Conservation (phyloP, 2,797 vertebrate genomes). For the Myoxocephalus aenaeus region DNA sequence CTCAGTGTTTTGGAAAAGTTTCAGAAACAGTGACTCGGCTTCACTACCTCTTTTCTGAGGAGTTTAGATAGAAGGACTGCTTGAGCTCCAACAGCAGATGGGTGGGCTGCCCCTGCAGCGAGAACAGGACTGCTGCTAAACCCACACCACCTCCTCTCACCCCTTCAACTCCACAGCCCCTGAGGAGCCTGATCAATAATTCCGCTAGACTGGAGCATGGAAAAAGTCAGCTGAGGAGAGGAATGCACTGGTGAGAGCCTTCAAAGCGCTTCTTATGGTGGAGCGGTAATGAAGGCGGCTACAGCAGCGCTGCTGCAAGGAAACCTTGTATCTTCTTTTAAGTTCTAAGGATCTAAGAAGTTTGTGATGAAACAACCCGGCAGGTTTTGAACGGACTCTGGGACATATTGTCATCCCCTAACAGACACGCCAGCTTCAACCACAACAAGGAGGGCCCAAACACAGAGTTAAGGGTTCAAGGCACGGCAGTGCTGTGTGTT, state of each 20-base stretch:
- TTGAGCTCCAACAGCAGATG: constrained; percentile 1
- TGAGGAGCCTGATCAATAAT: constrained; percentile 65
- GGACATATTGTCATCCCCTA: not conserved
- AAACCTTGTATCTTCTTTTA: constrained; percentile 32
- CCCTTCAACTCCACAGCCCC: constrained; percentile 39
- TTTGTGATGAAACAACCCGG: constrained; percentile 8
- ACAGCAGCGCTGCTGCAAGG: constrained; percentile 27
- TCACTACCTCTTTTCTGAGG: not conserved
- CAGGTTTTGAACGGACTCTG: not conserved
- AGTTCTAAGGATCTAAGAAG: constrained; percentile 5
- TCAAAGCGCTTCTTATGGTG: constrained; percentile 58
- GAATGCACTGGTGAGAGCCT: constrained; percentile 41
- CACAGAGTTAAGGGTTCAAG: constrained; percentile 35
- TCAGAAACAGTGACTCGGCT: not conserved
- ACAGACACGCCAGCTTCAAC: constrained; percentile 9
- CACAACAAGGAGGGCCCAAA: constrained; percentile 5
- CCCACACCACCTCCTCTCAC: constrained; percentile 22
- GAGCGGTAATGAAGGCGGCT: constrained; percentile 45
- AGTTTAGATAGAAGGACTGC: not conserved
- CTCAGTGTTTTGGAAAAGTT: not conserved
- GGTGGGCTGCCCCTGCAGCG: constrained; percentile 20
- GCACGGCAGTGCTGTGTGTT: constrained; percentile 47
- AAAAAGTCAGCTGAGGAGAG: constrained; percentile 45
- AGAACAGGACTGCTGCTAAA: constrained; percentile 28
- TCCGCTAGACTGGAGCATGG: constrained; percentile 48